Evolutionary conservation across 1,140 invertebrate genomes (phyloP).

Genomic region (Penaeus vannamei): DNA sequence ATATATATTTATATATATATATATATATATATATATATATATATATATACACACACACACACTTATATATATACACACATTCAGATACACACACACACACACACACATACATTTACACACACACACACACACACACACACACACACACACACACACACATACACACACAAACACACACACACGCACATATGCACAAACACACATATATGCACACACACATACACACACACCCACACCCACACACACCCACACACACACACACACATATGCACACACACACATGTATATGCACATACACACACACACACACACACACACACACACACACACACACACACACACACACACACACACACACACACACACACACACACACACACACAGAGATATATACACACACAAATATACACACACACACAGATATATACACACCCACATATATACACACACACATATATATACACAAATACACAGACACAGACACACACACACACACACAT

Average conservation of each 20-base stretch:
- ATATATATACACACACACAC: constrained; percentile 33
- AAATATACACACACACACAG: too few species aligned
- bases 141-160: neutral
- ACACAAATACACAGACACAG: constrained; percentile 20
- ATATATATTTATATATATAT: constrained; percentile 23
- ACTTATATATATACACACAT: neutral
- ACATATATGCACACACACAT: neutral
- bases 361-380: too few species aligned
- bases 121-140: neutral
- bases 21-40: constrained; percentile 33
- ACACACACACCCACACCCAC: neutral
- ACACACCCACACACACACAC: neutral
- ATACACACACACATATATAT: neutral
- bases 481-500: neutral
- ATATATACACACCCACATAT: too few species aligned
- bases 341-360: too few species aligned
- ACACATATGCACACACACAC: constrained; percentile 27
- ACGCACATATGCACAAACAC: constrained; percentile 7
- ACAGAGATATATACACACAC: neutral
- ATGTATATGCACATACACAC: constrained; percentile 22
- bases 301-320: constrained; percentile 3
- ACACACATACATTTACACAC: neutral
- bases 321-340: neutral
- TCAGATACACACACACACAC: neutral
- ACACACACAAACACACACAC: too few species aligned